Evolutionary conservation across 1,140 invertebrate species (phyloP).

Genomic region (Delia radicum): DNA sequence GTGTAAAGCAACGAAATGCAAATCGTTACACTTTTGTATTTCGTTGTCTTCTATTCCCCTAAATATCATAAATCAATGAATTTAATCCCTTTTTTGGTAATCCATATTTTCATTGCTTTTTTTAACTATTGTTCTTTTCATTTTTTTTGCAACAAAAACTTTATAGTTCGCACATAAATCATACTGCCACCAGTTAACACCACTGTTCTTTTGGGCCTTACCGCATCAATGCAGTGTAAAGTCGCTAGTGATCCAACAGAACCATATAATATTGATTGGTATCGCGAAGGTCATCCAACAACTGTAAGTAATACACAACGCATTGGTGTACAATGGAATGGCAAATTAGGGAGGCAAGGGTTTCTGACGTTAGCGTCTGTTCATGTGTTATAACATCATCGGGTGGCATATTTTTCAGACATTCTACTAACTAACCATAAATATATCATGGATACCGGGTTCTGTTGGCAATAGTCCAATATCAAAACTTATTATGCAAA

Average conservation of each 20-base stretch:
- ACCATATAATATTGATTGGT: conserved; percentile 90
- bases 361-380: conserved; percentile 80
- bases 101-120: conserved; percentile 26
- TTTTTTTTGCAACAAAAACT: background rate
- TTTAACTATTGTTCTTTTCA: background rate
- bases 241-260: conserved; percentile 89
- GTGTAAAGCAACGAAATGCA: background rate
- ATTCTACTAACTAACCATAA: conserved; percentile 69
- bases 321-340: conserved; percentile 72
- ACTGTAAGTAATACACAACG: conserved; percentile 62
- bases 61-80: background rate
- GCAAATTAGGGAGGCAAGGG: conserved; percentile 76
- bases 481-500: conserved; percentile 90
- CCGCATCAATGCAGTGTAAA: conserved; percentile 88
- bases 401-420: conserved; percentile 67
- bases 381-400: too few relatives aligned
- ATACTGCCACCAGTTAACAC: conserved; percentile 88
- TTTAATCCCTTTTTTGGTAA: background rate
- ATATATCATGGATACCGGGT: conserved; percentile 90
- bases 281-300: conserved; percentile 73
- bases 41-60: too few relatives aligned
- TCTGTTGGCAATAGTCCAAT: conserved; percentile 97
- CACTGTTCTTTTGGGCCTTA: conserved; percentile 83
- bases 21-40: too few relatives aligned
- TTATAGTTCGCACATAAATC: conserved; percentile 86